These are phyloP conservation scores for Drosophila simulans DNA, from an alignment of 1,140 invertebrate species.

Conservation along the genomic window DNA sequence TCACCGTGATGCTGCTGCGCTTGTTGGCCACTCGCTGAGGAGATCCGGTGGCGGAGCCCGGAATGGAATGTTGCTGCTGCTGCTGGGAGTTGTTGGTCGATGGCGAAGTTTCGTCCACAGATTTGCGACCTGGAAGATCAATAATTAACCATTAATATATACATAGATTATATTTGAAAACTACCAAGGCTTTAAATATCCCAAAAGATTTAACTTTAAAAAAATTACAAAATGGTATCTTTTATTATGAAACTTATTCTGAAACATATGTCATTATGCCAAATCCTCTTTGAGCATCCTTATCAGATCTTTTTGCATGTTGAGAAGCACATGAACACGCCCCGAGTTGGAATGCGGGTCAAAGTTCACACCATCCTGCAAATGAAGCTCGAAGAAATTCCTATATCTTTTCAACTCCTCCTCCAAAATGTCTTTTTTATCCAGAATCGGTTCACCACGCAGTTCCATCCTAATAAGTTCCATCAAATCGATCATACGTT, in stretches of 20 bases:
- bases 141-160: no score
- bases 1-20: slow-evolving; percentile 85
- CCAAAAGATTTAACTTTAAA: no score
- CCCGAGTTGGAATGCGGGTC: slow-evolving; percentile 4
- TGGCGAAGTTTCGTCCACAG: slow-evolving; percentile 53
- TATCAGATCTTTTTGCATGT: slow-evolving; percentile 68
- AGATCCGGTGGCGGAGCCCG: slow-evolving; percentile 46
- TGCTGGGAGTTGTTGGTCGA: slow-evolving; percentile 32
- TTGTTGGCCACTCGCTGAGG: slow-evolving; percentile 77
- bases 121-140: slow-evolving; percentile 56
- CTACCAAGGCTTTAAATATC: no score
- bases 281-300: slow-evolving; percentile 48
- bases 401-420: slow-evolving; percentile 55
- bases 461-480: slow-evolving; percentile 51
- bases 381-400: slow-evolving; percentile 28
- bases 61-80: slow-evolving; percentile 62
- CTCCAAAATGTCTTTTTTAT: slow-evolving; percentile 48
- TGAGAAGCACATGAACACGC: slow-evolving; percentile 55
- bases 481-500: slow-evolving; percentile 34
- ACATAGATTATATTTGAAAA: no score
- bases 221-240: no score
- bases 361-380: slow-evolving; percentile 17
- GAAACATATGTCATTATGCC: no score
- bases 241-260: no score
- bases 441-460: slow-evolving; percentile 33